phyloP scores from a whole-genome alignment of 2,113 vertebrate genomes.

The Poecilia latipinna region DNA sequence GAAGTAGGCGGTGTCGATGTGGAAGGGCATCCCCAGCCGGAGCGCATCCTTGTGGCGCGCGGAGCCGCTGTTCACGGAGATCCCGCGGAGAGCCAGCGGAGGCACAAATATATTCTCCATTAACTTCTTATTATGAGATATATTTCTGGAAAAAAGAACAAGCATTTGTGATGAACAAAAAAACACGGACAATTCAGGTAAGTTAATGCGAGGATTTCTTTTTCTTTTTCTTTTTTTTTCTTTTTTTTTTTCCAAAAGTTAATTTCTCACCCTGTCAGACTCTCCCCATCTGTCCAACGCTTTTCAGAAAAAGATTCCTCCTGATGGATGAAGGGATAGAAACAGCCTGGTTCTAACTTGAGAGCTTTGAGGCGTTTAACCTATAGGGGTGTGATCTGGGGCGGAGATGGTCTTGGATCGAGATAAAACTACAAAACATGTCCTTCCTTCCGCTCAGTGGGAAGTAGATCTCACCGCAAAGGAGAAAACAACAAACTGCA shows the following conservation, averaged over 20 bases:
- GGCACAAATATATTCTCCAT: constrained; percentile 71
- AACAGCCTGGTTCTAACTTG: background rate
- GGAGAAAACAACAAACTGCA: no score
- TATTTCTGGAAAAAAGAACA: constrained; percentile 9
- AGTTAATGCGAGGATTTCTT: background rate
- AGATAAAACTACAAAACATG: constrained; percentile 45
- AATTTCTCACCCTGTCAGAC: constrained; percentile 32
- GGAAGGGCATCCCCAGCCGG: constrained; percentile 72
- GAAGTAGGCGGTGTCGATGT: constrained; percentile 68
- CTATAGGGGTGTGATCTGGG: constrained; percentile 47
- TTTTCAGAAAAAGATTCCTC: background rate
- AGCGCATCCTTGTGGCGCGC: constrained; percentile 68
- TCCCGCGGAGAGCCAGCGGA: constrained; percentile 61
- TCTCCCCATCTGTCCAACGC: constrained; percentile 15
- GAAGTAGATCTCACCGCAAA: background rate
- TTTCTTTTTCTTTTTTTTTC: no score
- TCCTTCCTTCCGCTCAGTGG: constrained; percentile 32
- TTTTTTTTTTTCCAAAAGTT: background rate
- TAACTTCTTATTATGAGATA: constrained; percentile 26
- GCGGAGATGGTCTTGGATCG: constrained; percentile 57
- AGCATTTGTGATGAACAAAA: accelerated
- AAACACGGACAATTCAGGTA: background rate
- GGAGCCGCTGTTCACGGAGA: constrained; percentile 44
- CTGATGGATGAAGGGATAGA: background rate
- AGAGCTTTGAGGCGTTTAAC: constrained; percentile 7